A percentile compares a stretch with the other conserved stretches of the same genome.
Evolutionary conservation across 2,113 vertebrate genomes (phyloP).

Genomic region (Salvator merianae): DNA sequence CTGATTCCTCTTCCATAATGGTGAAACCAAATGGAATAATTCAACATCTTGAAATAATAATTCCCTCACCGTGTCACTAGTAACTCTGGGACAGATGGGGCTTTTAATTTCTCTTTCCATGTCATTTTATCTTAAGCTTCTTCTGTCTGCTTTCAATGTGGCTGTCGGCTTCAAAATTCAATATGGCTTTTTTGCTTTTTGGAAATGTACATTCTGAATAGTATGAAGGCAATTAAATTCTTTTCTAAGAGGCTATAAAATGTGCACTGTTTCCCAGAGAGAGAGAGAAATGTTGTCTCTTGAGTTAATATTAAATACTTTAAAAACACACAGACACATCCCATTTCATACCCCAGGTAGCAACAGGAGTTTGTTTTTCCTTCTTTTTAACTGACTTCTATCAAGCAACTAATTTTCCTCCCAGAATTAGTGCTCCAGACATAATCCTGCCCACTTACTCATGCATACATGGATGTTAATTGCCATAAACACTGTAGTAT

Average conservation of each 20-base stretch:
- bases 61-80: neutral
- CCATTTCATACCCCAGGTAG: slow-evolving; percentile 5
- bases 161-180: neutral
- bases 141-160: neutral
- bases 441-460: neutral
- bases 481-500: neutral
- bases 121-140: neutral
- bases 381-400: slow-evolving; percentile 20
- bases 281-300: slow-evolving; percentile 29
- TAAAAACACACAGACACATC: slow-evolving; percentile 12
- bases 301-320: slow-evolving; percentile 67
- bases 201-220: neutral
- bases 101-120: slow-evolving; percentile 5
- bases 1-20: neutral
- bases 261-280: slow-evolving; percentile 33
- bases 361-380: slow-evolving; percentile 14
- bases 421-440: neutral
- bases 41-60: neutral
- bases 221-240: neutral
- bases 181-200: neutral
- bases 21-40: neutral
- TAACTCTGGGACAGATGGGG: neutral
- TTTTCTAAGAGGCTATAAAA: neutral
- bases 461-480: neutral
- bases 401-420: neutral